phyloP scores from a whole-genome alignment of 2,888 invertebrate species.

The Drosophila rubida region DNA sequence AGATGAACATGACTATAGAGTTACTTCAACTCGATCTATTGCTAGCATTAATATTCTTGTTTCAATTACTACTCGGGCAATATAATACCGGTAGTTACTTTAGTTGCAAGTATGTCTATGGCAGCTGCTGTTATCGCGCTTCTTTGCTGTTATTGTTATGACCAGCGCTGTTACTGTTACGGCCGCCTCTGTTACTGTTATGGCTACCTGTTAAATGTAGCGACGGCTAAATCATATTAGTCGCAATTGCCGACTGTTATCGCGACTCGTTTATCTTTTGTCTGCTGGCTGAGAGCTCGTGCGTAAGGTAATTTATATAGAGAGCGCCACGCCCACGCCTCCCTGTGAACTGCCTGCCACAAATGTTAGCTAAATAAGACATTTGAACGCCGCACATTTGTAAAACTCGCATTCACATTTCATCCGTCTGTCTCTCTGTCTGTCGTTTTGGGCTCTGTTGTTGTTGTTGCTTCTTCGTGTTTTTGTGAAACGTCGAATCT shows the following conservation, averaged over 20 bases:
- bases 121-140: background rate
- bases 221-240: constrained; percentile 49
- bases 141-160: background rate
- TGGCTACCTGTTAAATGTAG: constrained; percentile 16
- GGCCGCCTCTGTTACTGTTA: background rate
- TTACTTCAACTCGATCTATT: background rate
- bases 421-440: constrained; percentile 4
- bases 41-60: background rate
- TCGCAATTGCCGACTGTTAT: constrained; percentile 61
- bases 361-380: constrained; percentile 59
- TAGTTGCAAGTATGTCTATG: background rate
- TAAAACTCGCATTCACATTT: constrained; percentile 40
- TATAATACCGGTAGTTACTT: no score
- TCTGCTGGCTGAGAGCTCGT: constrained; percentile 46
- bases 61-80: background rate
- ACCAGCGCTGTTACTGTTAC: background rate
- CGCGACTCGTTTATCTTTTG: constrained; percentile 42
- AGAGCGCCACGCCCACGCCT: constrained; percentile 65
- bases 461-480: constrained; percentile 12
- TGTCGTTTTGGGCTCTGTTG: constrained; percentile 9
- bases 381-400: constrained; percentile 71
- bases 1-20: background rate
- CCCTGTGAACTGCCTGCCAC: constrained; percentile 32
- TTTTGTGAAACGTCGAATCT: constrained; percentile 53
- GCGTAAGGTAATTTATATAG: constrained; percentile 67